Evolutionary conservation across 2,888 invertebrate species (phyloP).

Genomic region (Tiliacea aurago): DNA sequence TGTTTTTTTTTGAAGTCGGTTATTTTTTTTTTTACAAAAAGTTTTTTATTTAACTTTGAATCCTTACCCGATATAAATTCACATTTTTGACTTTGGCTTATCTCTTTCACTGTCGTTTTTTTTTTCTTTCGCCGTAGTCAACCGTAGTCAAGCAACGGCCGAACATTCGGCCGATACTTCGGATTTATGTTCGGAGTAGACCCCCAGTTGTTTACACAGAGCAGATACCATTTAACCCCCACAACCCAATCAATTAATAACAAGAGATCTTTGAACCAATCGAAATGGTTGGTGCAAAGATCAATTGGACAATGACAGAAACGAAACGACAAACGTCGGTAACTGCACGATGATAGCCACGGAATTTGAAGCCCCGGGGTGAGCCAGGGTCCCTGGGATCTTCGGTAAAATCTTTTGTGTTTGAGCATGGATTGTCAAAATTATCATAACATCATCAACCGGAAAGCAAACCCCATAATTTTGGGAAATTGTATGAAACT

Average conservation of each 20-base stretch:
- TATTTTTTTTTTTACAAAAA: too few relatives aligned
- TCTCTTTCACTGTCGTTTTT: too few relatives aligned
- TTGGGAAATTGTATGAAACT: neutral
- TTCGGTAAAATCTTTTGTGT: neutral
- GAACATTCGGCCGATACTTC: too few relatives aligned
- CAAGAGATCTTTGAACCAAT: conserved; percentile 41
- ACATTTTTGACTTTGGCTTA: too few relatives aligned
- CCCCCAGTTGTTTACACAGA: neutral
- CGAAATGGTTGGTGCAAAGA: conserved; percentile 28
- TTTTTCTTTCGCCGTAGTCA: too few relatives aligned
- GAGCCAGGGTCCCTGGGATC: too few relatives aligned
- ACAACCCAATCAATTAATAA: conserved; percentile 45
- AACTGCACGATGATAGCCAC: neutral
- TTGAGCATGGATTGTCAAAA: neutral
- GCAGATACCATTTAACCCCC: conserved; percentile 23
- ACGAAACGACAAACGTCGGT: neutral
- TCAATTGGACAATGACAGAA: conserved; percentile 34
- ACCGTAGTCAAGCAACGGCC: too few relatives aligned
- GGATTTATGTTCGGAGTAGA: too few relatives aligned
- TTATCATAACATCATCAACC: too few relatives aligned
- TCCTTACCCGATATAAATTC: too few relatives aligned
- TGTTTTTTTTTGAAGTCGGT: too few relatives aligned
- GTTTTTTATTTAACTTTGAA: too few relatives aligned
- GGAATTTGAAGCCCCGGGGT: neutral
- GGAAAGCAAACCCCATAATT: neutral